Percentiles rank a stretch among this genome's conserved stretches.
Conservation (phyloP, 2,797 vertebrate genomes). For the Catharus ustulatus region DNA sequence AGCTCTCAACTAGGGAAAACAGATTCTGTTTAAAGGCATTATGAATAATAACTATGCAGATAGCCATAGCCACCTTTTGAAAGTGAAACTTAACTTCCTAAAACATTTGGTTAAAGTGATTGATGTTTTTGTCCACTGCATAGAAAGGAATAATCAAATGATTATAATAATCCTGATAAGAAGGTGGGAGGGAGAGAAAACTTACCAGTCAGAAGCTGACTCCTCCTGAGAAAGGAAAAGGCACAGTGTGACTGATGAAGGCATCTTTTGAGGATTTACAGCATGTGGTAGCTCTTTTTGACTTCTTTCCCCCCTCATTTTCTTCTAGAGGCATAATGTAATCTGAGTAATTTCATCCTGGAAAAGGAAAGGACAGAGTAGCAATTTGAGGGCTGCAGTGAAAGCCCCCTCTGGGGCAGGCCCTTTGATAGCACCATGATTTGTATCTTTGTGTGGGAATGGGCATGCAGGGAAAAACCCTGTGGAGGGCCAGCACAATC, state of each 20-base stretch:
- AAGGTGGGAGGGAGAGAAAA: neutral
- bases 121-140: slow-evolving; percentile 33
- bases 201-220: neutral
- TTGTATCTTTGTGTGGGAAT: neutral
- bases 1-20: slow-evolving; percentile 12
- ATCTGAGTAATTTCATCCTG: slow-evolving; percentile 27
- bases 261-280: neutral
- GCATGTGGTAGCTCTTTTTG: neutral
- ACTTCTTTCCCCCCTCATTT: neutral
- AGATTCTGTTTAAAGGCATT: slow-evolving; percentile 48
- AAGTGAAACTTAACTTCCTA: slow-evolving; percentile 32
- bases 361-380: neutral
- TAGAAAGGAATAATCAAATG: slow-evolving; percentile 16
- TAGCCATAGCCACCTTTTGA: neutral
- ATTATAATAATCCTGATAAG: slow-evolving; percentile 47
- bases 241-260: neutral
- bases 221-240: neutral
- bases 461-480: neutral
- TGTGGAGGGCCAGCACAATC: neutral
- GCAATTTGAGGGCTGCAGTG: neutral
- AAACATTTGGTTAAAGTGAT: slow-evolving; percentile 47
- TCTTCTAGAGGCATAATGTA: neutral
- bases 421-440: neutral
- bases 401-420: neutral
- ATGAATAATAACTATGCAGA: slow-evolving; percentile 22